A percentile compares a stretch with the other conserved stretches of the same genome.
These are phyloP conservation scores for Channa argus DNA, from an alignment of 2,113 vertebrate genomes.

Conservation along the genomic window DNA sequence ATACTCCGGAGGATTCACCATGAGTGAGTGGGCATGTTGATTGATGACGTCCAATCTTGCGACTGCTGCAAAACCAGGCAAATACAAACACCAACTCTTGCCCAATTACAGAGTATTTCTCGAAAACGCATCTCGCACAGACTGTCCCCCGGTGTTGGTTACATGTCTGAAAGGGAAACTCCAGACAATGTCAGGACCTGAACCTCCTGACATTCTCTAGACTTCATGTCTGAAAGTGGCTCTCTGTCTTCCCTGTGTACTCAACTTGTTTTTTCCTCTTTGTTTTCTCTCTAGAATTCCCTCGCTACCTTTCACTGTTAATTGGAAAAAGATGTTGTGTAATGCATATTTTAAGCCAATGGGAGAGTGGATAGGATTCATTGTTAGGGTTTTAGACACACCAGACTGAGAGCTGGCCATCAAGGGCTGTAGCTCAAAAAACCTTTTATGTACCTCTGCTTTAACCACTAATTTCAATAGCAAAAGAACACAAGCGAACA, in stretches of 20 bases:
- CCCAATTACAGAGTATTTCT: no score
- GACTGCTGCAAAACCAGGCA: no score
- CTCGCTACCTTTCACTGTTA: slow-evolving; percentile 11
- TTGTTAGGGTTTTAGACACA: slow-evolving; percentile 16
- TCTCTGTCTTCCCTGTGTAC: slow-evolving; percentile 2
- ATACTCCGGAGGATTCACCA: no score
- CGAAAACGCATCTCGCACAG: no score
- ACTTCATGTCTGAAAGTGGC: not conserved
- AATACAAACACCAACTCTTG: no score
- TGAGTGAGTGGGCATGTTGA: no score
- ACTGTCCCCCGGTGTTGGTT: no score
- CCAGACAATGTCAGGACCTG: no score
- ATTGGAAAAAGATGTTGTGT: slow-evolving; percentile 54
- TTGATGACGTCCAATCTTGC: no score
- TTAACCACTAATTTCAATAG: not conserved
- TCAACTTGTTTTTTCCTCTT: slow-evolving; percentile 8
- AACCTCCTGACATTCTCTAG: no score
- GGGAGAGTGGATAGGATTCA: slow-evolving; percentile 14
- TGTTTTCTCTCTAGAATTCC: slow-evolving; percentile 26
- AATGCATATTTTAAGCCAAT: slow-evolving; percentile 56
- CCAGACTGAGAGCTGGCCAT: slow-evolving; percentile 28
- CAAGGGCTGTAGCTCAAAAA: not conserved
- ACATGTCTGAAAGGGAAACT: no score
- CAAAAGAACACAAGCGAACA: not conserved
- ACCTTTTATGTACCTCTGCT: not conserved